These are phyloP conservation scores for Willisornis vidua DNA, from an alignment of 2,113 vertebrate species.

Conservation along the genomic window DNA sequence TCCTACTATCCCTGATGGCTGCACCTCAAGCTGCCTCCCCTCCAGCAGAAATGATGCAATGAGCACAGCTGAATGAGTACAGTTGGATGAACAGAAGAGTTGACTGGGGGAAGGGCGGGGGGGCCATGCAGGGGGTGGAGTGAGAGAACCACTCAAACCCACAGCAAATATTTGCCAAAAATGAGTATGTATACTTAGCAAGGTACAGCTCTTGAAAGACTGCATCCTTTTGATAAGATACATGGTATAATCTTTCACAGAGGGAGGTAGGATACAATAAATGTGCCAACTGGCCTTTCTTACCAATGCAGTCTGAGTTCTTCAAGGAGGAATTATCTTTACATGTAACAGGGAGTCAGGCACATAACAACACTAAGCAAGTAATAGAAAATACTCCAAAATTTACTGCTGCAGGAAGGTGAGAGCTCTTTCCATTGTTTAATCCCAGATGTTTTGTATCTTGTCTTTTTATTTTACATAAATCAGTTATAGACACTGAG, in stretches of 20 bases:
- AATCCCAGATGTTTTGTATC: neutral
- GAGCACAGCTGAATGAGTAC: neutral
- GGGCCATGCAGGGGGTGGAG: neutral
- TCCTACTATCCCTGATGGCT: neutral
- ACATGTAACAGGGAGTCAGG: neutral
- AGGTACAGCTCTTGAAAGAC: constrained; percentile 38
- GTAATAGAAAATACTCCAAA: constrained; percentile 15
- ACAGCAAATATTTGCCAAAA: constrained; percentile 21
- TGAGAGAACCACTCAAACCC: neutral
- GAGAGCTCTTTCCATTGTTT: neutral
- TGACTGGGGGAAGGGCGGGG: neutral
- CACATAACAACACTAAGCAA: neutral
- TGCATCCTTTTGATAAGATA: constrained; percentile 49
- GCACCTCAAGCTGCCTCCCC: neutral
- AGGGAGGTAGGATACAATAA: constrained; percentile 30
- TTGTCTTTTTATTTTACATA: neutral
- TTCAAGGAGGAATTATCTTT: constrained; percentile 36
- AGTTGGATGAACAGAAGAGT: neutral
- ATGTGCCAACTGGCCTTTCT: constrained; percentile 15
- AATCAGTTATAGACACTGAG: neutral
- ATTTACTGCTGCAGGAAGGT: neutral
- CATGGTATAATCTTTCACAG: constrained; percentile 12
- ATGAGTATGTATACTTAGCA: neutral
- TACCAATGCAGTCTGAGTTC: constrained; percentile 7
- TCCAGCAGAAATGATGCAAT: constrained; percentile 20